Base-by-base conservation (phyloP, 2,888 invertebrate genomes). In the Merodon equestris region DNA sequence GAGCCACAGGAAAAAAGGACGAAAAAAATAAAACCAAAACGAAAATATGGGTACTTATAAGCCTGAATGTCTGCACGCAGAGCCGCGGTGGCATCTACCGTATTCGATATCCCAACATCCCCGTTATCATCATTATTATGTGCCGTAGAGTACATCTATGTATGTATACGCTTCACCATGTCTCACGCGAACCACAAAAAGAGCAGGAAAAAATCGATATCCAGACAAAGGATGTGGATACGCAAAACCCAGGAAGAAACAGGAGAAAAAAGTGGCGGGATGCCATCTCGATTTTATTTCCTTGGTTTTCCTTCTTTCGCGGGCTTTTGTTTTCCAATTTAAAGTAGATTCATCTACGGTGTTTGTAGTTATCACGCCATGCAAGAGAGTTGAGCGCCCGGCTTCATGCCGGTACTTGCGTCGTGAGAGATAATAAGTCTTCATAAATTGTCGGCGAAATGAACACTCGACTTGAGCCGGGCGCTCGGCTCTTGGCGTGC, bases 371-470 rank as follows among this genome's bases (percentile, higher is more conserved):
- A 54, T 45, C 45, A 53, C 44, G 17, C 63, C 17, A 27, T 7
- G 7, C 27, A 15, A 54, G 47, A 70, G 68, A 51, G 34, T 40
- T 13, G 27, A 47, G 13, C 9, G 38, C 12, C 9, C 18, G 45
- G 9, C 7, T 48, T 9, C 13, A 1, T 14, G n/a, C 12, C 38
- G 34, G 50, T 45, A 13, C 56, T 48, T 51, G 19, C 34, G 51
- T 44, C 14, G 42, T 44, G 36, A 15, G 51, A 57, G 53, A 54
- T 70, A 60, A 60, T 70, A 53, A 53, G 53, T 70, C 68, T 40
- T 53, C 40, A 60, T 70, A 70, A 70, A 70, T 51, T 53, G 68
- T 53, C 45, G 68, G 45, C n/a, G 40, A 60, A 60, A 70, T 60
- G 58, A 70, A 60, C 60, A 47, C 68, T 51, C 47, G 38, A 36